A percentile compares a stretch with the other conserved stretches of the same genome.
Conservation (phyloP, 2,797 vertebrate species). For the Chelon labrosus region DNA sequence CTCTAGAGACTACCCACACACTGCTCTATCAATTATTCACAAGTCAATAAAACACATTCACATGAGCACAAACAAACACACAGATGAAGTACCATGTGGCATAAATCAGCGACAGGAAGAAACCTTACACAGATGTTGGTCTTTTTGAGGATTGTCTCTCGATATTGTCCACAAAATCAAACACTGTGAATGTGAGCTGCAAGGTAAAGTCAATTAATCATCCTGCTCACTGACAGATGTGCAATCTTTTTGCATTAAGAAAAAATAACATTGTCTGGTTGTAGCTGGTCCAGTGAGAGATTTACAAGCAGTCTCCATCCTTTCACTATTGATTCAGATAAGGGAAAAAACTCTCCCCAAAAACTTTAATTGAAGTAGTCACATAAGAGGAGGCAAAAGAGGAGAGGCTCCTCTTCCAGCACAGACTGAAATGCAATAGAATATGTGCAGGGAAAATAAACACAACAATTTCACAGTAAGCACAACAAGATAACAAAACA, state of each 20-base stretch:
- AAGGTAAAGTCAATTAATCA: background rate
- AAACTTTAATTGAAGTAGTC: too few species aligned
- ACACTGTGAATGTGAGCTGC: background rate
- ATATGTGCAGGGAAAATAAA: too few species aligned
- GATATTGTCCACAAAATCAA: background rate
- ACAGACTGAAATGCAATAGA: too few species aligned
- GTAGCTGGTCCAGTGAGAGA: background rate
- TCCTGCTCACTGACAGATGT: background rate
- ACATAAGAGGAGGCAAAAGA: too few species aligned
- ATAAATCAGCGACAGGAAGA: slow-evolving; percentile 2
- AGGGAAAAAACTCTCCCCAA: too few species aligned
- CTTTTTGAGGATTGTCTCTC: background rate
- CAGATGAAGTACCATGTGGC: background rate
- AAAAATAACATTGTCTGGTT: background rate
- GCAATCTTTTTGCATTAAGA: background rate
- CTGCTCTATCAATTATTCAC: slow-evolving; percentile 80
- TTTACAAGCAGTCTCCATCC: too few species aligned
- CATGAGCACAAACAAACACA: slow-evolving; percentile 2
- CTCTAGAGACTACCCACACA: slow-evolving; percentile 57
- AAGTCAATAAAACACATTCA: slow-evolving; percentile 43
- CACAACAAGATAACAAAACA: too few species aligned
- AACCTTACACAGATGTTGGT: background rate
- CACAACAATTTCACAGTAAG: too few species aligned
- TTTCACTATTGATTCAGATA: too few species aligned
- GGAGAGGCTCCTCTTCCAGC: too few species aligned